These are phyloP conservation scores for Drosophila carrolli DNA, from an alignment of 1,140 invertebrate species.

Conservation along the genomic window DNA sequence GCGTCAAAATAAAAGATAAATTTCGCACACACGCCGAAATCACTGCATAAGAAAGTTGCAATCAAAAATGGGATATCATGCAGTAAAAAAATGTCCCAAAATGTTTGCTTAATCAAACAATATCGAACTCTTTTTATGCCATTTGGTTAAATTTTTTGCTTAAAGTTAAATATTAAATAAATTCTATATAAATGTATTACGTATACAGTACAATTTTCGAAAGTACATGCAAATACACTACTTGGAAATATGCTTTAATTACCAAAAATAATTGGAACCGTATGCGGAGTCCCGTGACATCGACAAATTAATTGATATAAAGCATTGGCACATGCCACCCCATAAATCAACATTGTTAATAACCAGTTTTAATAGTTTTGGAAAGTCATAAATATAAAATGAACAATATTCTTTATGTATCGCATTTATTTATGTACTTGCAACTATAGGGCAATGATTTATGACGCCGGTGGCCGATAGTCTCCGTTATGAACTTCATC, in stretches of 20 bases:
- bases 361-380: conserved; percentile 48
- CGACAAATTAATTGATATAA: conserved; percentile 44
- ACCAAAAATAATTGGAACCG: conserved; percentile 8
- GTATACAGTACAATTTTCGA: too few species aligned
- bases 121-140: neutral
- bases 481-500: conserved; percentile 13
- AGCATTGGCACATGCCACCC: conserved; percentile 23
- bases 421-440: conserved; percentile 27
- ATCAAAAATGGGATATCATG: conserved; percentile 10
- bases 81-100: neutral
- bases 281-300: conserved; percentile 8
- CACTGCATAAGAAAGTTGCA: conserved; percentile 13
- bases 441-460: conserved; percentile 27
- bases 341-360: conserved; percentile 46
- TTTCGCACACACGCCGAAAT: conserved; percentile 60
- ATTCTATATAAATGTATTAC: too few species aligned
- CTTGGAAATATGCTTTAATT: conserved; percentile 3
- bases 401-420: conserved; percentile 28
- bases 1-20: conserved; percentile 76
- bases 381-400: conserved; percentile 34
- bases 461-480: conserved; percentile 5
- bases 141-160: too few species aligned
- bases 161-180: too few species aligned
- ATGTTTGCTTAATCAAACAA: neutral
- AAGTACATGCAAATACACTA: too few species aligned